Evolutionary conservation across 1,140 invertebrate species (phyloP), one percentile per base, ranked within the genome.

Genomic region (Diplogasteroides magnus): DNA sequence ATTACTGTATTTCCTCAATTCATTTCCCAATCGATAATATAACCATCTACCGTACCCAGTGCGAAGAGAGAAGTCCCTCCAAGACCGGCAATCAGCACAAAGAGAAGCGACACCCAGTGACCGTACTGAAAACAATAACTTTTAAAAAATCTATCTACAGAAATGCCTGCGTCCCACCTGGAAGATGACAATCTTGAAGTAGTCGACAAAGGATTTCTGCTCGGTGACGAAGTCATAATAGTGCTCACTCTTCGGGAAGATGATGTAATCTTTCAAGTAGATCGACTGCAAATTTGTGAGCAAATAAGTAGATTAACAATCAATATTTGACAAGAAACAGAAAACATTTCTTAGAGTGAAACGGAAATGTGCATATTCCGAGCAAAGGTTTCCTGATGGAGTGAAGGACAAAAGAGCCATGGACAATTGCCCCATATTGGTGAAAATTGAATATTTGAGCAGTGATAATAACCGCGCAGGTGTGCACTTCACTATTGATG

Each of bases 21-120:
- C n/a, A n/a, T n/a, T n/a, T n/a, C n/a, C n/a, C n/a, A n/a, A 61
- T 25, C 14, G 23, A 61, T 60, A 15, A 66, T 15, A 63, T n/a
- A 68, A 68, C 2, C n/a, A 68, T 25, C 11, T 23, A 67, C 6
- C 59, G 15, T 11, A 61, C 80, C 80, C 0, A 82, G 67, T 55
- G 80, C 80, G 68, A 82, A 82, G 14, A 82, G 66, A 1, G 80
- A 82, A 11, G 81, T 82, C 57, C 80, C 81, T 48, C 82, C 80
- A 26, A 82, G 69, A 26, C 80, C 80, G 61, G 80, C 80, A 25
- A 71, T 70, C 27, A 82, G 59, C 1, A 81, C 71, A 67, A 79
- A 76, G 14, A 82, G 68, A 61, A 83, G 25, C 1, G 81, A 83
- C 13, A 83, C 65, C 80, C 80, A 82, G 60, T 82, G 80, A 6